Percentiles rank a stretch among this genome's conserved stretches.
Conservation (phyloP, 2,888 invertebrate genomes). For the Habrosyne pyritoides region DNA sequence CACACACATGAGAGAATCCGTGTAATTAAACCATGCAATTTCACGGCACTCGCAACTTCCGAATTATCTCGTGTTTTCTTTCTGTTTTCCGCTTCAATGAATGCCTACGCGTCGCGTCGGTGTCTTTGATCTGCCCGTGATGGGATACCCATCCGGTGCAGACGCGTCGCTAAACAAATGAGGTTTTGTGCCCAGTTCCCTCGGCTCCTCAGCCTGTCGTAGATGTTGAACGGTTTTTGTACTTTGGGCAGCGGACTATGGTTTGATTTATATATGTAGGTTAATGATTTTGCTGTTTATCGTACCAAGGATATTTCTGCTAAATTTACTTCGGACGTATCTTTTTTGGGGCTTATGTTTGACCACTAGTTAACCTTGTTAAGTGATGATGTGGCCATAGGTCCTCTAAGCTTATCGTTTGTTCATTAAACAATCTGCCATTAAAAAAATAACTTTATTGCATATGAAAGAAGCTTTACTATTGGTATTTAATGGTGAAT, state of each 20-base stretch:
- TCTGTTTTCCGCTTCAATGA: slow-evolving; percentile 52
- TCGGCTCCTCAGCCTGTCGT: background rate
- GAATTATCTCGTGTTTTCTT: slow-evolving; percentile 52
- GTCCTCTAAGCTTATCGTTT: too few species aligned
- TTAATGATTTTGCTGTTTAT: background rate
- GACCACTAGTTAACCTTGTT: too few species aligned
- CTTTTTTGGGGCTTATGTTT: too few species aligned
- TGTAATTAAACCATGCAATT: slow-evolving; percentile 42
- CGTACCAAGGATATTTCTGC: background rate
- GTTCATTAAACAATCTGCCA: too few species aligned
- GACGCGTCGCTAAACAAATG: slow-evolving; percentile 26
- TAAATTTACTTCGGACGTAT: background rate
- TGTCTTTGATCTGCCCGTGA: slow-evolving; percentile 56
- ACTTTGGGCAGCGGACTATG: background rate
- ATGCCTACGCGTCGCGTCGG: slow-evolving; percentile 27
- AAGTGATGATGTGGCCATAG: too few species aligned
- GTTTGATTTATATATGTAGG: background rate
- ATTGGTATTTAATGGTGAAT: too few species aligned
- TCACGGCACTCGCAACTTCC: slow-evolving; percentile 38
- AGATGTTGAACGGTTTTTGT: background rate
- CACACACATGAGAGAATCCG: slow-evolving; percentile 14
- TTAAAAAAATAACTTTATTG: too few species aligned
- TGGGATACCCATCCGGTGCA: slow-evolving; percentile 29
- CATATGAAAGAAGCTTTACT: too few species aligned
- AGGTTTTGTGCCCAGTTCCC: background rate